These are phyloP conservation scores for Agriotes lineatus DNA, from an alignment of 2,888 invertebrate species.

Conservation along the genomic window DNA sequence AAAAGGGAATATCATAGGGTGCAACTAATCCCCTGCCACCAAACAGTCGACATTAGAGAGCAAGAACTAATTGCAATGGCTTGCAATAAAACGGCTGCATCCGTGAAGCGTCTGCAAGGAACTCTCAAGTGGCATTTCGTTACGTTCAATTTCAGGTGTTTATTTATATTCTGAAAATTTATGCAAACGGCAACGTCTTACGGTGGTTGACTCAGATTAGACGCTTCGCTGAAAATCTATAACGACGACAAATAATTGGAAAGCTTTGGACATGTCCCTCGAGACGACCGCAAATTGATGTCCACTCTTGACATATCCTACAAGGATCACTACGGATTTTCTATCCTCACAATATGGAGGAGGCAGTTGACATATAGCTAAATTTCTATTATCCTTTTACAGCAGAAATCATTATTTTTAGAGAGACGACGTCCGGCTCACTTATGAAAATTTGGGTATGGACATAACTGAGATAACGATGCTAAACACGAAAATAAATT, in stretches of 20 bases:
- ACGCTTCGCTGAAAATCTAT: conserved; percentile 40
- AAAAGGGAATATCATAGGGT: conserved; percentile 55
- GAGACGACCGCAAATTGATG: conserved; percentile 48
- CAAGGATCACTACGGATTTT: conserved; percentile 37
- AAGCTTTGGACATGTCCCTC: conserved; percentile 45
- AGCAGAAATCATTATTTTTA: background rate
- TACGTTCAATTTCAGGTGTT: background rate
- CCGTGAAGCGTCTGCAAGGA: background rate
- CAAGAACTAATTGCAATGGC: conserved; percentile 56
- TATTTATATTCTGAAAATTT: background rate
- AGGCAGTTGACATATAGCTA: conserved; percentile 7
- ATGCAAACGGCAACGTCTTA: background rate
- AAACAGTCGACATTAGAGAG: conserved; percentile 57
- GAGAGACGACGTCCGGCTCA: background rate
- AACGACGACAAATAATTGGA: conserved; percentile 47
- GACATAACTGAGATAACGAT: background rate
- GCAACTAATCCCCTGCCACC: conserved; percentile 56
- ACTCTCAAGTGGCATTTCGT: background rate
- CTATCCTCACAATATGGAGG: conserved; percentile 27
- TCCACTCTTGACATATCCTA: conserved; percentile 45
- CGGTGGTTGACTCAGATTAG: conserved; percentile 34
- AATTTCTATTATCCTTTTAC: background rate
- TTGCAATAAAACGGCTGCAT: conserved; percentile 29
- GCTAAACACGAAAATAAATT: too few species aligned
- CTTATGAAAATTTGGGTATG: background rate